Conservation (phyloP, 1,140 invertebrate genomes). For the Halictus rubicundus region DNA sequence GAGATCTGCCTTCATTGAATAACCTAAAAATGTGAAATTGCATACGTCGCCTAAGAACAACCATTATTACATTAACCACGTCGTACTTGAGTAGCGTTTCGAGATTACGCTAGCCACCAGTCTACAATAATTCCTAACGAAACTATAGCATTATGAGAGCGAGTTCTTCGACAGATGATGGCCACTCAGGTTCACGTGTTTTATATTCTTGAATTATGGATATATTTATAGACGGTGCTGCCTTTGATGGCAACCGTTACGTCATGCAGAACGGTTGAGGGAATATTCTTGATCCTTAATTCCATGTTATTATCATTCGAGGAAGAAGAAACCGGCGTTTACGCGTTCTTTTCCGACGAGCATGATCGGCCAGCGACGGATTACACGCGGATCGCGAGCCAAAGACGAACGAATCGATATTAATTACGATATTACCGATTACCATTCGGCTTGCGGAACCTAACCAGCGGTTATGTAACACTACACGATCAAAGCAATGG, state of each 20-base stretch:
- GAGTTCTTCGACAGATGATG: no score
- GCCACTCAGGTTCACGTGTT: no score
- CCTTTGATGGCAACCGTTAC: not conserved
- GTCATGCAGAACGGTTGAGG: not conserved
- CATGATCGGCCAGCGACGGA: not conserved
- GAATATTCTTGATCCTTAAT: not conserved
- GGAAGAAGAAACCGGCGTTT: not conserved
- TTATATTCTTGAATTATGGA: not conserved
- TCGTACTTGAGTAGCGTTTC: not conserved
- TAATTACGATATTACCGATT: constrained; percentile 42
- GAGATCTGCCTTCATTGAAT: no score
- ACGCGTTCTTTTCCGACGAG: not conserved
- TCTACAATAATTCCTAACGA: not conserved
- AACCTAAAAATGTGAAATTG: no score
- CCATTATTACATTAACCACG: no score
- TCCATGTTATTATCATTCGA: not conserved
- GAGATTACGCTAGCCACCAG: no score
- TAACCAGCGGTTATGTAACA: constrained; percentile 33
- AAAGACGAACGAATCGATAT: constrained; percentile 15
- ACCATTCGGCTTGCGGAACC: constrained; percentile 28
- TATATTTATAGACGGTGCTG: not conserved
- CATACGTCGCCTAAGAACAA: no score
- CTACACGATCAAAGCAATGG: constrained; percentile 34
- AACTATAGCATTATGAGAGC: not conserved
- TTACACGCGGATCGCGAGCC: not conserved